Conservation (phyloP, 2,888 invertebrate genomes). For the Mesorhabditis sp. region DNA sequence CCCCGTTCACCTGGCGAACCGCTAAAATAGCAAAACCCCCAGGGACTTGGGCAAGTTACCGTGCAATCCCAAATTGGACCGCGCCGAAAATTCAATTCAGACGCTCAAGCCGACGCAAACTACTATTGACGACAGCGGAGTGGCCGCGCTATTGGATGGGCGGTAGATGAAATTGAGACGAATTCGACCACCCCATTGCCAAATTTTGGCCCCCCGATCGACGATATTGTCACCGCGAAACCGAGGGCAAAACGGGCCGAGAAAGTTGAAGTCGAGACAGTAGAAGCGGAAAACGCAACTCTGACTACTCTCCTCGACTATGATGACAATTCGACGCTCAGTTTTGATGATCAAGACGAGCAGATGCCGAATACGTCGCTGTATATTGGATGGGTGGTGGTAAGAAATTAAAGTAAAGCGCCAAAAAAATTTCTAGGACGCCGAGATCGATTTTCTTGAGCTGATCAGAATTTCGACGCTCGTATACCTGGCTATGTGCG, state of each 20-base stretch:
- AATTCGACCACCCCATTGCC: too few species aligned
- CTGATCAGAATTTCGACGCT: conserved; percentile 47
- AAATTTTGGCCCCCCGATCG: background rate
- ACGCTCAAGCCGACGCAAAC: too few species aligned
- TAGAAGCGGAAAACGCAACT: background rate
- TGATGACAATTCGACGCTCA: conserved; percentile 1
- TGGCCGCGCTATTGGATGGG: too few species aligned
- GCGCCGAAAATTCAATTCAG: too few species aligned
- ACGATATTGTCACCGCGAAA: background rate
- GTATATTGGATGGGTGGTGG: conserved; percentile 4
- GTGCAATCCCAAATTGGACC: too few species aligned
- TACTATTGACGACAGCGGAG: too few species aligned
- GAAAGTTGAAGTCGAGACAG: background rate
- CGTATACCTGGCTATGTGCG: conserved; percentile 36
- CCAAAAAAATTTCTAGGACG: conserved; percentile 12
- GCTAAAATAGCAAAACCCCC: too few species aligned
- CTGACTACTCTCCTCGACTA: background rate
- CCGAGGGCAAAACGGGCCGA: background rate
- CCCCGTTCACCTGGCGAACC: too few species aligned
- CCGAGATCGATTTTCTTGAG: conserved; percentile 42
- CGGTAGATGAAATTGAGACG: too few species aligned
- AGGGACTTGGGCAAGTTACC: too few species aligned
- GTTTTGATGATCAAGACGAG: background rate
- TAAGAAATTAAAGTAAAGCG: background rate
- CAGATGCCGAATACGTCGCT: background rate